phyloP scores from a whole-genome alignment of 1,140 invertebrate species.

The Zaprionus ghesquierei region DNA sequence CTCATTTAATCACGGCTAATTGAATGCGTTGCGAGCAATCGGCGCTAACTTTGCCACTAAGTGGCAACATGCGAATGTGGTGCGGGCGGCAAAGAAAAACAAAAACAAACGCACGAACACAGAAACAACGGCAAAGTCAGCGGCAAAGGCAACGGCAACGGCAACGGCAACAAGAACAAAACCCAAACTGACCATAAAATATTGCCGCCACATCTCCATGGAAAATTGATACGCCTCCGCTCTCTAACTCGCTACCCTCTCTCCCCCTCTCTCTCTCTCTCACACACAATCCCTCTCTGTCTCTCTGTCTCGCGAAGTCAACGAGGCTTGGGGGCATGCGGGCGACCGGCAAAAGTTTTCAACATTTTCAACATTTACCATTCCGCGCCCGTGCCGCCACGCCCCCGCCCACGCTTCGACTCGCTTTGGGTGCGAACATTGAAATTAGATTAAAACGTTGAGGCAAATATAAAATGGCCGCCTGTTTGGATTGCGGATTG shows the following conservation, averaged over 20 bases:
- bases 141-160: not conserved
- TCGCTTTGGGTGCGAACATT: constrained; percentile 41
- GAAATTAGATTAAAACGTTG: constrained; percentile 65
- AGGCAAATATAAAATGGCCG: constrained; percentile 57
- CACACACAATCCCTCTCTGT: no score
- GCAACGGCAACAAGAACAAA: not conserved
- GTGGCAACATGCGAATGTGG: constrained; percentile 22
- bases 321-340: not conserved
- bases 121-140: not conserved
- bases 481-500: not conserved
- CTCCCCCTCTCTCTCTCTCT: not conserved
- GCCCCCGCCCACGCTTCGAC: not conserved
- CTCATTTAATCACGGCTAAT: constrained; percentile 64
- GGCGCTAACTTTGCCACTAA: constrained; percentile 55
- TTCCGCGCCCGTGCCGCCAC: constrained; percentile 20
- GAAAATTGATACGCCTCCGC: not conserved
- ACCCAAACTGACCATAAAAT: constrained; percentile 38
- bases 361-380: constrained; percentile 43
- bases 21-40: constrained; percentile 49
- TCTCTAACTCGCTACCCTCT: not conserved
- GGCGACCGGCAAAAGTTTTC: constrained; percentile 33
- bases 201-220: constrained; percentile 9
- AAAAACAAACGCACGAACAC: not conserved
- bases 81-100: not conserved
- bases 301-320: not conserved